Conservation (phyloP, 2,113 vertebrate species). For the Plecturocebus donacophilus region DNA sequence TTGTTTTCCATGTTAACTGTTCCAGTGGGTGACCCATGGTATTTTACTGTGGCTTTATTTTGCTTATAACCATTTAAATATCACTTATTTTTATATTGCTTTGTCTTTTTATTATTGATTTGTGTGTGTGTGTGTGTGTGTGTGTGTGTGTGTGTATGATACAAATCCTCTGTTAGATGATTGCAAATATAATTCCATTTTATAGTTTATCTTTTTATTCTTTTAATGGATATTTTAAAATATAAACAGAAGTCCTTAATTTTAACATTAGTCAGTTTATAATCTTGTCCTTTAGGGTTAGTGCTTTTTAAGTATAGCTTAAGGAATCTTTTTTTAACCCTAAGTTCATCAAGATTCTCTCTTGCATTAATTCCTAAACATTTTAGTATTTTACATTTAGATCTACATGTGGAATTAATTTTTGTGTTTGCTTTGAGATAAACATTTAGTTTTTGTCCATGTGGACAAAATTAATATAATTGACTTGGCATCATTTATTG, state of each 20-base stretch:
- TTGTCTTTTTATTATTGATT: background rate
- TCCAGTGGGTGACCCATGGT: background rate
- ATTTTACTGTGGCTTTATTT: background rate
- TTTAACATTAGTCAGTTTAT: background rate
- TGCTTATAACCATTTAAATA: background rate
- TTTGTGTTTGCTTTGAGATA: background rate
- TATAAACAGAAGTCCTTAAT: background rate
- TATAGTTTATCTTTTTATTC: background rate
- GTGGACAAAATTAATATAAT: no score
- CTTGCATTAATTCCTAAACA: background rate
- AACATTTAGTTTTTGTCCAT: background rate
- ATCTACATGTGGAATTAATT: background rate
- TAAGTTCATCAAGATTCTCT: background rate
- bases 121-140: background rate
- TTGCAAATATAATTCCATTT: background rate
- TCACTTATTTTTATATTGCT: background rate
- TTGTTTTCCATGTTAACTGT: background rate
- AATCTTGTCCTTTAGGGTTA: background rate
- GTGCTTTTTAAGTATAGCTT: background rate
- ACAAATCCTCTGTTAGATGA: background rate
- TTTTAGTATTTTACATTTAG: background rate
- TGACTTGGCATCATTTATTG: background rate
- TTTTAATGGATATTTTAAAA: background rate
- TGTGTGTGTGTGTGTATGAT: background rate
- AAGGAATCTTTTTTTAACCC: background rate